Evolutionary conservation across 1,140 invertebrate species (phyloP), one percentile per base, ranked within the genome.

Genomic region (Pararge aegeria): DNA sequence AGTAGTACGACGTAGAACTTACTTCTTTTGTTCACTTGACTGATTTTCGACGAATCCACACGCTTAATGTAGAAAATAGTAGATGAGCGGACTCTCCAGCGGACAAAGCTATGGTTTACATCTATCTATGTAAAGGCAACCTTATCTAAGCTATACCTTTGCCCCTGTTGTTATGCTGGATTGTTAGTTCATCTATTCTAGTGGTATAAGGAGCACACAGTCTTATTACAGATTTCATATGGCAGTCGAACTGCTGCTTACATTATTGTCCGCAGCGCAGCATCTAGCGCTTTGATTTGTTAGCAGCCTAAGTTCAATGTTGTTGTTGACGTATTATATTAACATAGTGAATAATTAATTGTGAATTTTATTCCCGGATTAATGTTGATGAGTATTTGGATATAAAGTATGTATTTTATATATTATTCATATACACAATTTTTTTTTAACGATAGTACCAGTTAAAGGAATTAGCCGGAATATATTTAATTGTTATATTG

Each of bases 391-490:
- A 77, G 34, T 70, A 63, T 61, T 61, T 64, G 58, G 60, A 59
- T 79, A 80, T 84, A 73, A 78, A 70, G 71, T 61, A 69, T 70
- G 38, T 60, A 68, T 68, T 20, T 46, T 55, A 62, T 58, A 72
- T 80, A 83, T 83, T 85, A 84, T 84, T 88, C 81, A 82, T 88
- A 86, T 88, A 86, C 82, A 85, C 81, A 78, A n/a, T 80, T 83
- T 77, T 79, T 73, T 75, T 78, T 78, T 73, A 75, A 71, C 65
- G 62, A 75, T 80, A 78, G 71, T 83, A 71, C 68, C 78, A 73
- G 73, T 79, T 69, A 59, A 70, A 71, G 66, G 50, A 64, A 76
- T 66, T 70, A 68, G 64, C 75, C 70, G 70, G 68, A 70, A 77
- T 75, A 75, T 83, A 80, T 81, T 81, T 81, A 69, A 81, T 81